Conservation (phyloP, 2,888 invertebrate genomes). For the Thera obeliscata region DNA sequence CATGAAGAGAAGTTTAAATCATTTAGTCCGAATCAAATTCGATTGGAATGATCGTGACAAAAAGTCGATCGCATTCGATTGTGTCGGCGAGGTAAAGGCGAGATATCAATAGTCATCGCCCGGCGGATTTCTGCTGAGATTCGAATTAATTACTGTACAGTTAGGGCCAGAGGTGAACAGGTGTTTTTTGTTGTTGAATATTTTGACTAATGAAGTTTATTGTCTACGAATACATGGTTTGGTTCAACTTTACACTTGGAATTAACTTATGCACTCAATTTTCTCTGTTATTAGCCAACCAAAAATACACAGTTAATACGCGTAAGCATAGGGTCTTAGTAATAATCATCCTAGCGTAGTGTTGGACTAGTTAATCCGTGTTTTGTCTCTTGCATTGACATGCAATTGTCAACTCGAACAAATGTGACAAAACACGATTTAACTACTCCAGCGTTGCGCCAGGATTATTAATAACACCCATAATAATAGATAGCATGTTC, state of each 20-base stretch:
- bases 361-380: no score
- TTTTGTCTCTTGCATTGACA: no score
- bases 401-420: no score
- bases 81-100: constrained; percentile 70
- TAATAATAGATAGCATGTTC: no score
- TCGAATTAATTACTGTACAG: constrained; percentile 75
- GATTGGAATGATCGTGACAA: constrained; percentile 70
- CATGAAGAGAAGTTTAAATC: constrained; percentile 28
- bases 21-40: constrained; percentile 73
- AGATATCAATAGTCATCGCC: constrained; percentile 77
- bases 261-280: no score
- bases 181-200: constrained; percentile 50
- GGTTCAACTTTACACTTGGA: background rate
- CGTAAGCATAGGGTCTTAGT: no score
- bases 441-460: no score
- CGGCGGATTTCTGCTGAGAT: constrained; percentile 58
- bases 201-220: constrained; percentile 33
- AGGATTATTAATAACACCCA: no score
- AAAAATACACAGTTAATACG: no score
- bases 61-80: constrained; percentile 73
- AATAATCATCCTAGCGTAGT: no score
- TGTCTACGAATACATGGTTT: constrained; percentile 12
- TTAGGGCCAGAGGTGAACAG: constrained; percentile 67
- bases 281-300: no score
- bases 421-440: no score